phyloP scores from a whole-genome alignment of 2,113 vertebrate species.

The Cavia aperea region DNA sequence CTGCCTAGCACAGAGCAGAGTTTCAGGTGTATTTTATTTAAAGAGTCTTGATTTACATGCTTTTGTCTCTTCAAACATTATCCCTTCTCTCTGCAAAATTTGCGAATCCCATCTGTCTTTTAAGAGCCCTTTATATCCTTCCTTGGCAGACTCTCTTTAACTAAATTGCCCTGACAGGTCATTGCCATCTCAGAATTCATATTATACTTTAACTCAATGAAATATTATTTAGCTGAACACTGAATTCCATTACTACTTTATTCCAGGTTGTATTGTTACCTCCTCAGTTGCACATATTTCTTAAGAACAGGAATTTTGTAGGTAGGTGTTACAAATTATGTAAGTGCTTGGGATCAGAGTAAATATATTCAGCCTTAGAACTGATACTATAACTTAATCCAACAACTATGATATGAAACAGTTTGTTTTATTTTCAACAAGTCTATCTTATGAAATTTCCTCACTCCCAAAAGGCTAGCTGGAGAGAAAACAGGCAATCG shows the following conservation, averaged over 20 bases:
- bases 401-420: not conserved
- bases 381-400: conserved; percentile 6
- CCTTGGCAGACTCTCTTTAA: not conserved
- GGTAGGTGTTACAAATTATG: not conserved
- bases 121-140: not conserved
- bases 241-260: not conserved
- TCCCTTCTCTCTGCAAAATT: not conserved
- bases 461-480: conserved; percentile 8
- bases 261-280: not conserved
- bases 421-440: conserved; percentile 34
- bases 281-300: not conserved
- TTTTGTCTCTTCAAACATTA: not conserved
- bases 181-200: not conserved
- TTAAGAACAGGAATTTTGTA: not conserved
- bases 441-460: conserved; percentile 41
- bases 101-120: not conserved
- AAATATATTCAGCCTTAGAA: conserved; percentile 30
- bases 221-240: not conserved
- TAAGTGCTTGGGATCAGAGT: not conserved
- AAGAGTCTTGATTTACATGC: not conserved
- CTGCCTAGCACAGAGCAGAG: not conserved
- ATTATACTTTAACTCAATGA: not conserved
- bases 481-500: not conserved
- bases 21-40: not conserved
- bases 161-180: not conserved